Evolutionary conservation across 2,888 invertebrate genomes (phyloP).

Genomic region (Pheosia gnoma): DNA sequence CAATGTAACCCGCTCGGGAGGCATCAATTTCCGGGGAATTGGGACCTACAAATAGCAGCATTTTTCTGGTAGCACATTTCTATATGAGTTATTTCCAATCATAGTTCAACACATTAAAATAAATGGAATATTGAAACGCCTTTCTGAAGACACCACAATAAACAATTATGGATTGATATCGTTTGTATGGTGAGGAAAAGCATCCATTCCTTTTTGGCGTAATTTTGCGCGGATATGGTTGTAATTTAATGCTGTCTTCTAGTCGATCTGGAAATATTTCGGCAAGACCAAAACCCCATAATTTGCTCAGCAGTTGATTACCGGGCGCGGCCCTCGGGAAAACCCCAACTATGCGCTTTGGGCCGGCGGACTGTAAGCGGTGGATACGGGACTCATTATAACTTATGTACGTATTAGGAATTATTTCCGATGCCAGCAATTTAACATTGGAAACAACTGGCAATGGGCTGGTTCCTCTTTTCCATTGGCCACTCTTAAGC

Average conservation of each 20-base stretch:
- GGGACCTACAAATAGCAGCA: background rate
- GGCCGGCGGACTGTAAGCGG: conserved; percentile 15
- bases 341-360: conserved; percentile 24
- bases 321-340: conserved; percentile 29
- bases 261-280: conserved; percentile 30
- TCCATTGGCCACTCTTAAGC: no score
- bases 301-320: conserved; percentile 31
- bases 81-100: background rate
- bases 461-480: background rate
- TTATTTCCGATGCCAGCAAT: background rate
- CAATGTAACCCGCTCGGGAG: background rate
- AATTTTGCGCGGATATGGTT: conserved; percentile 3
- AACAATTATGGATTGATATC: background rate
- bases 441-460: background rate
- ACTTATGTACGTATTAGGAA: conserved; percentile 11
- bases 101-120: no score
- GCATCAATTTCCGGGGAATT: background rate
- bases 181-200: background rate
- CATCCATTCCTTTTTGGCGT: background rate
- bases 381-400: conserved; percentile 17
- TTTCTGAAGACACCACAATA: no score
- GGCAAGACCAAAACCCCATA: conserved; percentile 3
- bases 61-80: background rate
- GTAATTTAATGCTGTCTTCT: conserved; percentile 24
- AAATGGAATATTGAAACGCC: no score